Percentiles rank a stretch among this genome's conserved stretches.
phyloP scores from a whole-genome alignment of 2,797 vertebrate genomes.

The Lemur catta region DNA sequence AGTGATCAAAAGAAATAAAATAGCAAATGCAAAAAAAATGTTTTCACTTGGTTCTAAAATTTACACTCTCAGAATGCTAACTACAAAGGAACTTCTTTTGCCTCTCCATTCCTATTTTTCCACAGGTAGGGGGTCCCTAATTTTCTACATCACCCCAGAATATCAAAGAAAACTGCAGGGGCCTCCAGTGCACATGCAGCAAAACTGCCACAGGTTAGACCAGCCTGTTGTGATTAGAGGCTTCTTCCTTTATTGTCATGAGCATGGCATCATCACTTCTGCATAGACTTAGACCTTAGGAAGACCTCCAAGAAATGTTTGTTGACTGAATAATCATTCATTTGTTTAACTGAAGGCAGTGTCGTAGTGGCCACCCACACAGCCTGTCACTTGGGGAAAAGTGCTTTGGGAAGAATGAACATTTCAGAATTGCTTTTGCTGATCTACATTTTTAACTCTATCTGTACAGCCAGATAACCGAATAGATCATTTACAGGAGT shows the following conservation, averaged over 20 bases:
- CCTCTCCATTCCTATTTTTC: not conserved
- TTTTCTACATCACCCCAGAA: not conserved
- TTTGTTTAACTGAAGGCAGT: constrained; percentile 15
- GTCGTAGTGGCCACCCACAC: not conserved
- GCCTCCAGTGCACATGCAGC: not conserved
- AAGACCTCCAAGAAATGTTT: not conserved
- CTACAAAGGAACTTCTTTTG: not conserved
- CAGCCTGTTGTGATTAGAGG: not conserved
- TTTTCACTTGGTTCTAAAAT: not conserved
- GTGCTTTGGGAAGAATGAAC: not conserved
- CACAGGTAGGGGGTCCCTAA: not conserved
- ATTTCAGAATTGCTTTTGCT: not conserved
- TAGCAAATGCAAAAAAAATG: not conserved
- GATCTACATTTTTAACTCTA: constrained; percentile 8
- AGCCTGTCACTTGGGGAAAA: constrained; percentile 28
- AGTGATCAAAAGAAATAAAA: not conserved
- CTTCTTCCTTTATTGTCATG: not conserved
- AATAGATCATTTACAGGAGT: not conserved
- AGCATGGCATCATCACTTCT: not conserved
- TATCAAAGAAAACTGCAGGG: not conserved
- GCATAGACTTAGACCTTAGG: not conserved
- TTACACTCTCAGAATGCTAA: not conserved
- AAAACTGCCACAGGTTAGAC: constrained; percentile 1
- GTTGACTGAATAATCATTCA: constrained; percentile 46
- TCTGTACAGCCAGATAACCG: not conserved